Evolutionary conservation across 2,888 invertebrate genomes (phyloP), one percentile per base, ranked within the genome.

Genomic region (Erebia epiphron): DNA sequence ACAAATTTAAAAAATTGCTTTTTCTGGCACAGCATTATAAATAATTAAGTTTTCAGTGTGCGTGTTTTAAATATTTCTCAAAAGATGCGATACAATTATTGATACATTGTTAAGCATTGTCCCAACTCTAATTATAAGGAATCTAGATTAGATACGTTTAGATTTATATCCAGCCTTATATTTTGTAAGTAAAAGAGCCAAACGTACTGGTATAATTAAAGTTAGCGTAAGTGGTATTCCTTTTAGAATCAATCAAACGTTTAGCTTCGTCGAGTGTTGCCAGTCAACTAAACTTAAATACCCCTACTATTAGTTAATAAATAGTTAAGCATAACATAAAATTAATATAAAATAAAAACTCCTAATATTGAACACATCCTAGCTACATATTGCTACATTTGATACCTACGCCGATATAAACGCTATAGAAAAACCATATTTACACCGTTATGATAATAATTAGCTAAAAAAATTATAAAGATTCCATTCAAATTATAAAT

Each of bases 321-420:
- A 90, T 89, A 82, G 78, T 89, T 90, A 88, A 82, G 86, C 82
- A 89, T 90, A 90, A 90, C 82, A 89, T 90, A 90, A 90, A 92
- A 90, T 79, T 75, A 86, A 87, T 86, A 82, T 82, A 85, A 79
- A 77, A 76, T 75, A 77, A 74, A 46, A 77, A 78, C 86, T 84
- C 83, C 79, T 82, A 87, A 86, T 82, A 71, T 87, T 90, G 92
- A 92, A 93, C 92, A 91, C 91, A 90, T 91, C 90, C 91, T 92
- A 93, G 87, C 90, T 92, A 92, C 83, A 86, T 89, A 91, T 90
- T 87, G 88, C 90, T 91, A 92, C 84, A 78, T 77, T 80, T 80
- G 82, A 83, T 82, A 83, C 78, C 85, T 88, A 88, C 82, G 78
- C 84, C 81, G 83, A 88, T 91, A 91, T 83, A 90, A 89, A 90